Conservation (phyloP, 2,888 invertebrate species). For the Eupithecia insigniata region DNA sequence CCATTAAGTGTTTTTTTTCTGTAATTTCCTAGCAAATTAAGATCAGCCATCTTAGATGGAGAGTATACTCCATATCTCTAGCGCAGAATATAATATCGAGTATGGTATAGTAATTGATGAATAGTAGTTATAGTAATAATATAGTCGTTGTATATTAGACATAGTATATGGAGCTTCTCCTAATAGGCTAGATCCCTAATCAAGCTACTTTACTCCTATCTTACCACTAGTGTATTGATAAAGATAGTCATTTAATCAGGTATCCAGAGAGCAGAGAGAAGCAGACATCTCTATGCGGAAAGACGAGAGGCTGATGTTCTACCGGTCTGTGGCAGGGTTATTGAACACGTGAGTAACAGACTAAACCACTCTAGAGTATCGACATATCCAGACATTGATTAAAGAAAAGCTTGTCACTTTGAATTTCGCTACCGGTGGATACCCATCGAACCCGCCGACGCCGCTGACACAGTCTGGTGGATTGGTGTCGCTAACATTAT, state of each 20-base stretch:
- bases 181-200: neutral
- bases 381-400: neutral
- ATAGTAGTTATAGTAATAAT: no score
- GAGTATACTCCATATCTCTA: no score
- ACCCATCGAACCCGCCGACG: neutral
- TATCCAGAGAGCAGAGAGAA: conserved; percentile 70
- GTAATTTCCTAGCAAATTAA: neutral
- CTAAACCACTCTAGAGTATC: neutral
- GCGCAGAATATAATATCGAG: no score
- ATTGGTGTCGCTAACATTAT: neutral
- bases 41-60: neutral
- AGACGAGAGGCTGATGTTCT: conserved; percentile 72
- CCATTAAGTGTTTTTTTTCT: no score
- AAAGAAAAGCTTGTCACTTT: neutral
- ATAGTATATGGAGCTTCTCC: neutral
- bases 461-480: neutral
- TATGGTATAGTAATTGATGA: no score
- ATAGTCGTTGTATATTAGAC: no score
- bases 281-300: conserved; percentile 59
- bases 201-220: neutral
- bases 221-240: neutral
- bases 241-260: conserved; percentile 30
- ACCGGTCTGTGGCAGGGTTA: conserved; percentile 66
- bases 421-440: no score
- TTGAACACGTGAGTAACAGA: conserved; percentile 62